Percentiles rank a stretch among this genome's conserved stretches.
Conservation (phyloP, 2,888 invertebrate species). For the Masnerella sp. region DNA sequence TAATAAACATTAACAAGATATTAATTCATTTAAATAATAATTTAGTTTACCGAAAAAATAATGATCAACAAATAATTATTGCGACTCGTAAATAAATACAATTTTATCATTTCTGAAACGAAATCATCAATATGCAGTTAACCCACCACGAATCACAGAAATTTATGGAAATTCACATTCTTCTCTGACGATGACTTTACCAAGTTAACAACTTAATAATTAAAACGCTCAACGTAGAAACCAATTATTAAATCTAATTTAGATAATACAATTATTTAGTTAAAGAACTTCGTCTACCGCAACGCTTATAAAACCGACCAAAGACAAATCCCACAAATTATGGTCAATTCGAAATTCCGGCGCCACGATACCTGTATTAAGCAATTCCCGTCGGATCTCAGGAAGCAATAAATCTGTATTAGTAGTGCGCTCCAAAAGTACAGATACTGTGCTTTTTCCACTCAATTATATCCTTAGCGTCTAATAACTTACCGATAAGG, state of each 20-base stretch:
- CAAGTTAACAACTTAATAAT: too few species aligned
- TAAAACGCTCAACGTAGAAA: background rate
- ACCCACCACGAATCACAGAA: too few species aligned
- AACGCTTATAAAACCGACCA: constrained; percentile 12
- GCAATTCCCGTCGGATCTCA: constrained; percentile 67
- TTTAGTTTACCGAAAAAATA: too few species aligned
- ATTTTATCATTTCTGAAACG: too few species aligned
- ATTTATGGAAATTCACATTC: too few species aligned
- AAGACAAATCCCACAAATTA: constrained; percentile 70
- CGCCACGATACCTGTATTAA: constrained; percentile 73
- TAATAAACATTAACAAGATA: too few species aligned
- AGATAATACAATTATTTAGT: constrained; percentile 9
- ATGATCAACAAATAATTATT: too few species aligned
- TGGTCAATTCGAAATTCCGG: constrained; percentile 73
- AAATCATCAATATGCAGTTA: too few species aligned
- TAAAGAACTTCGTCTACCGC: background rate
- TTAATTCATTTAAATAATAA: too few species aligned
- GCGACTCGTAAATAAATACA: too few species aligned
- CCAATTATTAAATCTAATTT: constrained; percentile 1
- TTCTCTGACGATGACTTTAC: too few species aligned
- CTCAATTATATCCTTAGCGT: constrained; percentile 21
- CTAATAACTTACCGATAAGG: constrained; percentile 9
- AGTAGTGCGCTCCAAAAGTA: constrained; percentile 57
- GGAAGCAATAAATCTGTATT: constrained; percentile 75
- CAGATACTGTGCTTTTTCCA: constrained; percentile 26